Base-by-base conservation (phyloP, 2,797 vertebrate genomes). In the Schizopygopsis pylzovi region DNA sequence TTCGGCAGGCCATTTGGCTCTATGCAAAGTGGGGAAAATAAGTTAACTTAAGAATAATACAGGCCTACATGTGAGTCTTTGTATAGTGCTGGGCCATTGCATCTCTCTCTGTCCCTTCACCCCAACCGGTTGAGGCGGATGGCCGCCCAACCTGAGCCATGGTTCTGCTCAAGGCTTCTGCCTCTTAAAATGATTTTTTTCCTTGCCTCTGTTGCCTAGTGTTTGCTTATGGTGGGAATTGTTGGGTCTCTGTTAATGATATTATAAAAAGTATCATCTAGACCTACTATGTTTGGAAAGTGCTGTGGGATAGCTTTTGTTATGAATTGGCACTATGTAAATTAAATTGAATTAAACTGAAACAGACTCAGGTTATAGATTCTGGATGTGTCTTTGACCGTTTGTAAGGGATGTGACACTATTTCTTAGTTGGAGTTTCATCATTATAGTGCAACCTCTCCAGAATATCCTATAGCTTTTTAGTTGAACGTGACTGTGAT, bases 391-490 rank as follows among this genome's bases (percentile, higher is more conserved):
- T 28, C 61, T 59, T 59, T 28, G 61, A 65, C 25, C 0, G 25
- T 65, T 33, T 65, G 25, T 65, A 65, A 65, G 25, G 61, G 4
- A 71, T 72, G 41, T 72, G 70, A 47, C 39, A 43, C 70, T 45
- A 25, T 72, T 45, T 70, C 41, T 72, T 10, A 15, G 12, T 2
- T 4, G 12, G 45, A 47, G 22, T 72, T 45, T 72, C 5, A 22
- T 45, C 22, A 72, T 72, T 47, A 45, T 43, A 45, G 4, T 71
- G 39, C 70, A n/a, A 25, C 68, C 39, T 71, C 68, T 72, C 20
- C 68, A 41, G 68, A 71, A 71, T 28, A 73, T 73, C 70, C 71
- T 47, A 25, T 73, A 73, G 71, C 11, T 47, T 12, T 73, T 73
- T 73, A 73, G 43, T 47, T 73, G 43, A 49, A 49, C 28, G 43